These are phyloP conservation scores for Psococerastis gibbosa DNA, from an alignment of 2,888 invertebrate species.

Conservation along the genomic window DNA sequence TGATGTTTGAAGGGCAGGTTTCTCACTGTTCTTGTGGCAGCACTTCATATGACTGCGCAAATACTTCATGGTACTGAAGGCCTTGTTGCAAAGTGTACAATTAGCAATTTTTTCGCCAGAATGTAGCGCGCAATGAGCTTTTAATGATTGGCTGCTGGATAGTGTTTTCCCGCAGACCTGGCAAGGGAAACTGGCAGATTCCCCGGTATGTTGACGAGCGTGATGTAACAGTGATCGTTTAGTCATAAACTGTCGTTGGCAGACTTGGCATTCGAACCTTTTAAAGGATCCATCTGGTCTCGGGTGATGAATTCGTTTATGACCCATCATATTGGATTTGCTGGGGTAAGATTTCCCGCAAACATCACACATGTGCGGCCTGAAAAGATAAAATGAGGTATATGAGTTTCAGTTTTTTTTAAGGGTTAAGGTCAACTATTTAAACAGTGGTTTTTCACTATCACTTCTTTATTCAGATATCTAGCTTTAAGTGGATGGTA, in stretches of 20 bases:
- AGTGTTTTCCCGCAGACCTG: conserved; percentile 24
- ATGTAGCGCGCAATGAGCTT: conserved; percentile 26
- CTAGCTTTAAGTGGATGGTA: no score
- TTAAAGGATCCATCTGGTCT: conserved; percentile 20
- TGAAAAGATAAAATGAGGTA: no score
- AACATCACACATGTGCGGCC: conserved; percentile 20
- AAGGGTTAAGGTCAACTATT: no score
- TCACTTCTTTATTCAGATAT: no score
- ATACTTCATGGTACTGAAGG: conserved; percentile 22
- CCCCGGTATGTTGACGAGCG: conserved; percentile 18
- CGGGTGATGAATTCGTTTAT: conserved; percentile 18
- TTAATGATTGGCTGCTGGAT: conserved; percentile 13
- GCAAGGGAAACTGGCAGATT: conserved; percentile 23
- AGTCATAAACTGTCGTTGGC: conserved; percentile 20
- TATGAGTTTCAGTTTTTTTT: no score
- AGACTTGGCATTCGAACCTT: conserved; percentile 20
- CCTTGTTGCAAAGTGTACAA: conserved; percentile 30
- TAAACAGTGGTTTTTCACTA: no score
- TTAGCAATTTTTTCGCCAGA: conserved; percentile 31
- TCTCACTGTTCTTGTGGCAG: not conserved
- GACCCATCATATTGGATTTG: conserved; percentile 24
- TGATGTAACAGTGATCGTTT: conserved; percentile 20
- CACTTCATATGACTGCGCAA: conserved; percentile 14
- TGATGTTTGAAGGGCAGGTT: no score
- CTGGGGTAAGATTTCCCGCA: conserved; percentile 25